phyloP scores from a whole-genome alignment of 2,888 invertebrate species.

The Margaritifera margaritifera region DNA sequence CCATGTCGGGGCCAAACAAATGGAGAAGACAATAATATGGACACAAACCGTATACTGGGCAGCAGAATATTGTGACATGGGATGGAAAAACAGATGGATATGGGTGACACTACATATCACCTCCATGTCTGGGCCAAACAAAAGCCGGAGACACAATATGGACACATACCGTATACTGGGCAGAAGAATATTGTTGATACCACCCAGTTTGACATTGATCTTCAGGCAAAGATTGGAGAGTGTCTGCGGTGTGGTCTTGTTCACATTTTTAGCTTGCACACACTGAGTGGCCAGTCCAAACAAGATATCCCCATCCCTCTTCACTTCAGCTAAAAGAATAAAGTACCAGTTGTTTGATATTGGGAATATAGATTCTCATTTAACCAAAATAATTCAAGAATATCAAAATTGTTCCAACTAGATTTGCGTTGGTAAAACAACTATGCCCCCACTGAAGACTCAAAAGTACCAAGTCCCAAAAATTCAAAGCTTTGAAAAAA shows the following conservation, averaged over 20 bases:
- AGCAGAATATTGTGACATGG: not conserved
- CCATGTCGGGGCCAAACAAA: no score
- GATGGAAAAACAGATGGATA: no score
- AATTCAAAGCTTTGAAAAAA: no score
- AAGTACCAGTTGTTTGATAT: not conserved
- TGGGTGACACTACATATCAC: no score
- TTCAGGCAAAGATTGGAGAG: constrained; percentile 99
- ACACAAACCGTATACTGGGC: not conserved
- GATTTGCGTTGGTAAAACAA: not conserved
- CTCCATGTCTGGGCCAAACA: no score
- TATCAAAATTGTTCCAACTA: not conserved
- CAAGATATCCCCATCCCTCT: constrained; percentile 98
- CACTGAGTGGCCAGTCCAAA: constrained; percentile 99
- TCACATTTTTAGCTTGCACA: constrained; percentile 99
- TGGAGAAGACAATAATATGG: no score
- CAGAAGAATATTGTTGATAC: constrained; percentile 98
- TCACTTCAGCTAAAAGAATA: constrained; percentile 89
- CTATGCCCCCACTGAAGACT: no score
- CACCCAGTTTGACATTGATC: constrained; percentile 99
- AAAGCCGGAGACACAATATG: not conserved
- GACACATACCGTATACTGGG: constrained; percentile 88
- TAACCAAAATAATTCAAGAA: constrained; percentile 9
- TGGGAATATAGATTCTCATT: not conserved
- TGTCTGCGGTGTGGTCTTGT: constrained; percentile 99
- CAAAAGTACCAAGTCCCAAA: no score